Evolutionary conservation across 2,888 invertebrate genomes (phyloP).

Genomic region (Athalia cordata): DNA sequence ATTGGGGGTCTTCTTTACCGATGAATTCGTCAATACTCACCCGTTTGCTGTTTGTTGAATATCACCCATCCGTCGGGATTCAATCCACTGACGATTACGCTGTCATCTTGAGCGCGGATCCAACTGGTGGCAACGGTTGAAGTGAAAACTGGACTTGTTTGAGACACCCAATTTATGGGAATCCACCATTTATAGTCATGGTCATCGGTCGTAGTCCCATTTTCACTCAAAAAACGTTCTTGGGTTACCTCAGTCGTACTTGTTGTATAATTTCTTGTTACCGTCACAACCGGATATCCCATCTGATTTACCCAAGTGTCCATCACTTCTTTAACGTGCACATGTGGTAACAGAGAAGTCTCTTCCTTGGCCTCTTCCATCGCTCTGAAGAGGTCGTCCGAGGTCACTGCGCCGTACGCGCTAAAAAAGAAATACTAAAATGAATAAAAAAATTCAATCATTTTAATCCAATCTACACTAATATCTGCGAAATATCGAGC

Average conservation of each 20-base stretch:
- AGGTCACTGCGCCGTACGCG: conserved; percentile 68
- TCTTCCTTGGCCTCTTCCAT: conserved; percentile 64
- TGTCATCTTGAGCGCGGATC: conserved; percentile 51
- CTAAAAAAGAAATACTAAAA: conserved; percentile 56
- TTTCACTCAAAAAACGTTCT: conserved; percentile 45
- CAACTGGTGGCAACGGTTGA: conserved; percentile 51
- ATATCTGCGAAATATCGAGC: background rate
- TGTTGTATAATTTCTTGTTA: conserved; percentile 60
- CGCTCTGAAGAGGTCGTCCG: conserved; percentile 69
- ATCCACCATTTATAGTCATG: conserved; percentile 62
- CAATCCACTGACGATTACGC: conserved; percentile 51
- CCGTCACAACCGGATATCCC: conserved; percentile 71
- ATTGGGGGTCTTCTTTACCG: conserved; percentile 44
- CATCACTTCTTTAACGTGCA: conserved; percentile 54
- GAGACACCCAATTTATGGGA: conserved; percentile 62
- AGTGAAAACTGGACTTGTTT: conserved; percentile 49
- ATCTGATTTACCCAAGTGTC: conserved; percentile 73
- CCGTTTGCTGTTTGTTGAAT: conserved; percentile 70
- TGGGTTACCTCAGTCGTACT: conserved; percentile 53
- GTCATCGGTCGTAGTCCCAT: conserved; percentile 44
- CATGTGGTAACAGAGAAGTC: conserved; percentile 64
- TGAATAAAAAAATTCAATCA: conserved; percentile 13
- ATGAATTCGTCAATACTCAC: conserved; percentile 45
- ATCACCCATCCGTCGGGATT: conserved; percentile 70
- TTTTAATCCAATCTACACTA: background rate